Evolutionary conservation across 2,797 vertebrate species (phyloP).

Genomic region (Premnoplex brunnescens): DNA sequence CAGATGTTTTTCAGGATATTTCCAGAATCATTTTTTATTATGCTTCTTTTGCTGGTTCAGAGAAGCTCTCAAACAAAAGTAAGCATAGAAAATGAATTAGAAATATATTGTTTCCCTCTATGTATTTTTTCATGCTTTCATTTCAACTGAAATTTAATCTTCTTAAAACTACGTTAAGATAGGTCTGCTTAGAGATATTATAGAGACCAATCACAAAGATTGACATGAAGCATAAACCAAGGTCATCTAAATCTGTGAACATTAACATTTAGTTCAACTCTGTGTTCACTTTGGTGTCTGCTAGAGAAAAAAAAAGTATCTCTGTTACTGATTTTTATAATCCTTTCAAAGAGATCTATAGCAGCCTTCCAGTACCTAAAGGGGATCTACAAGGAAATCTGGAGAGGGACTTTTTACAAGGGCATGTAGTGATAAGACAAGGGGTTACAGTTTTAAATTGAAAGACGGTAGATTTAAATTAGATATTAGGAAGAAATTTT

Average conservation of each 20-base stretch:
- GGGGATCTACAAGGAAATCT: not conserved
- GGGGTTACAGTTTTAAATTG: not conserved
- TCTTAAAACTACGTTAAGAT: not conserved
- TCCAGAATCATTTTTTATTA: not conserved
- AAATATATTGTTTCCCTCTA: not conserved
- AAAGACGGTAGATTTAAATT: not conserved
- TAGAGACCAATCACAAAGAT: not conserved
- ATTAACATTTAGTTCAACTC: not conserved
- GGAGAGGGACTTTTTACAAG: not conserved
- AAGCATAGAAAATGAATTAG: not conserved
- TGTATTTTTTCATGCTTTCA: not conserved
- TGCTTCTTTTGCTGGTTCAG: not conserved
- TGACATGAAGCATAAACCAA: not conserved
- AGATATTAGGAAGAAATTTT: not conserved
- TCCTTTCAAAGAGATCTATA: not conserved
- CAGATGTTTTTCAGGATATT: not conserved
- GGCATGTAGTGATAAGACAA: not conserved
- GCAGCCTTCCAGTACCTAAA: not conserved
- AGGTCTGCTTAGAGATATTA: not conserved
- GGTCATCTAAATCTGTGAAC: not conserved
- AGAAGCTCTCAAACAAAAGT: not conserved
- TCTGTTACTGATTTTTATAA: not conserved
- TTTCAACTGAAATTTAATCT: not conserved
- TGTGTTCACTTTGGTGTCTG: not conserved
- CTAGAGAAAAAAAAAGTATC: not conserved